phyloP scores from a whole-genome alignment of 2,888 invertebrate species.

The Fragum whitleyi region DNA sequence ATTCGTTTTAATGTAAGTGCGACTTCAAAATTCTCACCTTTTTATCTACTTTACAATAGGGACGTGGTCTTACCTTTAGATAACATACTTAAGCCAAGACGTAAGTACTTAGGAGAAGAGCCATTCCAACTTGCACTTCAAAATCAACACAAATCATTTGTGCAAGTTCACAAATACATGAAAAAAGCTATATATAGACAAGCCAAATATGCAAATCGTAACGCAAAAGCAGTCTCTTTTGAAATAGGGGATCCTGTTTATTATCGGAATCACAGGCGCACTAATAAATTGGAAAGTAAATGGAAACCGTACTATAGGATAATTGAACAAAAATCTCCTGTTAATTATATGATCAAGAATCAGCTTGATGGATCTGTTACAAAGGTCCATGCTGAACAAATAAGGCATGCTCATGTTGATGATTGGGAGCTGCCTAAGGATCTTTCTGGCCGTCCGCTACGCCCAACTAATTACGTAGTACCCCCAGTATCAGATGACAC shows the following conservation, averaged over 20 bases:
- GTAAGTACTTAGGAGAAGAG: constrained; percentile 44
- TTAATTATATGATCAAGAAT: no score
- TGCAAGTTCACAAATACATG: constrained; percentile 26
- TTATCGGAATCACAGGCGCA: no score
- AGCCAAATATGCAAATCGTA: constrained; percentile 39
- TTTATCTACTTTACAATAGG: constrained; percentile 44
- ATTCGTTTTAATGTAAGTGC: constrained; percentile 46
- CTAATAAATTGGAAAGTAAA: constrained; percentile 29
- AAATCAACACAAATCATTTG: constrained; percentile 46
- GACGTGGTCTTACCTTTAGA: constrained; percentile 56
- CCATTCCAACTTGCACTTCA: constrained; percentile 38
- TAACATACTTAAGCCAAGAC: constrained; percentile 35
- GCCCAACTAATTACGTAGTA: constrained; percentile 23
- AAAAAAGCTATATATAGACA: constrained; percentile 39
- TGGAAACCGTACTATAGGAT: constrained; percentile 50
- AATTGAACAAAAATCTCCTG: constrained; percentile 33
- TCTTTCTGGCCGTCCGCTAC: neutral
- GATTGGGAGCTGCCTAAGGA: no score
- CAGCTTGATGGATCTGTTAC: no score
- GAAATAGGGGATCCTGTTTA: no score
- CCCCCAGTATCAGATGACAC: constrained; percentile 7
- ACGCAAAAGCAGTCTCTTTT: constrained; percentile 21
- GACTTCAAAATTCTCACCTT: constrained; percentile 39
- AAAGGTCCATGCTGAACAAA: no score
- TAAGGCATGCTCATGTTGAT: no score